Base-by-base conservation (phyloP, 2,888 invertebrate species). In the Andrena flavipes region DNA sequence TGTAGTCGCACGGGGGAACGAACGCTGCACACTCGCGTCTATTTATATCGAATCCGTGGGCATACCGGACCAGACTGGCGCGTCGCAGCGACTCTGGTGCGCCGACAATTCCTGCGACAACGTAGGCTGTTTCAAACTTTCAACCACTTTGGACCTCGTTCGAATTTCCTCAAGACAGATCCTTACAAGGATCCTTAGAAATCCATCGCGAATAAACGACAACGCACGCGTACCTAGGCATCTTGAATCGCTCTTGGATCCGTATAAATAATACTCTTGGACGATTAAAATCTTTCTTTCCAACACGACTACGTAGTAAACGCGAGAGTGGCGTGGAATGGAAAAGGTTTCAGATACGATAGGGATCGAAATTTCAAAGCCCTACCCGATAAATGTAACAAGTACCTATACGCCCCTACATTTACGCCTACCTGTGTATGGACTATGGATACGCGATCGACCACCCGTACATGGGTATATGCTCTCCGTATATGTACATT, bases 11-110 rank as follows among this genome's bases (percentile, higher is more conserved):
- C 65, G 70, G 75, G 48, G 33, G 49, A 69, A 62, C 71, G 71
- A 71, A 74, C 65, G 54, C 54, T 35, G 71, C 65, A 59, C 80
- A 35, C 75, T 80, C 62, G 68, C 64, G 74, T 84, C 87, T 87
- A 87, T 87, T 87, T 87, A 87, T 87, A 87, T 80, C 87, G 82
- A 87, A 84, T 84, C 87, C 87, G 87, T 87, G 87, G 87, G 87
- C 87, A 87, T 87, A 87, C 87, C 87, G 87, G 87, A 85, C 80
- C 81, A 74, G 81, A 59, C 74, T 78, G 78, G 78, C 80, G 79
- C 80, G 80, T 73, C 73, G 80, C 48, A n/a, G 48, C 80, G 33
- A 54, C 78, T 63, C 35, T 62, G 75, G 42, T 48, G 48, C 60
- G 10, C 56, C 56, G 79, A 51, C 72, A 63, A 71, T 70, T 71